Evolutionary conservation across 2,888 invertebrate genomes (phyloP).

Genomic region (Diarsia rubi): DNA sequence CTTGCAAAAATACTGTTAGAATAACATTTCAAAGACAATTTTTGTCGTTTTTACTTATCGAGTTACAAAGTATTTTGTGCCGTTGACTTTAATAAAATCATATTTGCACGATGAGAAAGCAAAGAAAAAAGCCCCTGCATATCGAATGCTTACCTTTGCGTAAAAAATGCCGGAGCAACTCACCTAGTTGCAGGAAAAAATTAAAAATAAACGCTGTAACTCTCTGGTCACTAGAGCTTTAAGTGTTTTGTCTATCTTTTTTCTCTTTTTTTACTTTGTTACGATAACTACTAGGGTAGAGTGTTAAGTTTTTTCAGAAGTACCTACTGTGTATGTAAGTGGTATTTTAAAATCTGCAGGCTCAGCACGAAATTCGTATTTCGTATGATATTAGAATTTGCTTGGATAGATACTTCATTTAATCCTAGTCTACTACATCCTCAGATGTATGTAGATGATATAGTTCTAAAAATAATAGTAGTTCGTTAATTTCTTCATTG

Average conservation of each 20-base stretch:
- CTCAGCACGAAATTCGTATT: too few species aligned
- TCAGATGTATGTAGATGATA: too few species aligned
- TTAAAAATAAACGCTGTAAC: slow-evolving; percentile 17
- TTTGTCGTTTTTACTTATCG: too few species aligned
- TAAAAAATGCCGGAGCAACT: slow-evolving; percentile 33
- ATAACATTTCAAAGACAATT: too few species aligned
- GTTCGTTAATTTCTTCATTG: neutral
- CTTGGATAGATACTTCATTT: too few species aligned
- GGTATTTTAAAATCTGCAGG: neutral
- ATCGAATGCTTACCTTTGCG: slow-evolving; percentile 43
- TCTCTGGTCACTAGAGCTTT: slow-evolving; percentile 5
- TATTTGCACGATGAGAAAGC: neutral
- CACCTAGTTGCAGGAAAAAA: slow-evolving; percentile 28
- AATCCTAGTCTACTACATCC: too few species aligned
- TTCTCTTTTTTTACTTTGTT: neutral
- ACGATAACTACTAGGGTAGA: neutral
- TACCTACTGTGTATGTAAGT: neutral
- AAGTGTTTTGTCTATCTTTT: slow-evolving; percentile 1
- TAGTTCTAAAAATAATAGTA: neutral
- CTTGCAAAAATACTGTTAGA: too few species aligned
- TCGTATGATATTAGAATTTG: too few species aligned
- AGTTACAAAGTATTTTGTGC: neutral
- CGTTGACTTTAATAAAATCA: slow-evolving; percentile 1
- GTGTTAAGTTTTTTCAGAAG: neutral
- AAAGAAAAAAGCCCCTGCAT: slow-evolving; percentile 1